Base-by-base conservation (phyloP, 2,113 vertebrate species). In the Alectura lathami region DNA sequence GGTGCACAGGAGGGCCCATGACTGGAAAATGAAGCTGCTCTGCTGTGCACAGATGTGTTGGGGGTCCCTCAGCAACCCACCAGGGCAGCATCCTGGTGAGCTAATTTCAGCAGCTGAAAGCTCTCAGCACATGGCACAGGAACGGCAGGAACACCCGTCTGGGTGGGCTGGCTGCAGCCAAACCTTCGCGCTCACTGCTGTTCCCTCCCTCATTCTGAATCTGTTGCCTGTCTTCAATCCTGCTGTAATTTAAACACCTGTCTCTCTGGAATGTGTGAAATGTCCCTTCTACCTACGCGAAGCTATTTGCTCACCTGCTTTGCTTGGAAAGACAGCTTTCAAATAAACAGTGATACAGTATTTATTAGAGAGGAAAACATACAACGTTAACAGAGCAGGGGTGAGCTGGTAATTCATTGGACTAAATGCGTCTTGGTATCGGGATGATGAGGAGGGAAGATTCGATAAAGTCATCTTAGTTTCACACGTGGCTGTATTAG, bases 211-310 rank as follows among this genome's bases (percentile, higher is more conserved):
- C 6, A 59, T 95, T 91, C 83, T 66, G 82, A 97, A 96, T 97
- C 70, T 62, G 78, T 97, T 97, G 96, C 90, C 92, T 97, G 93
- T 93, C 86, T 97, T 97, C 98, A 97, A 97, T 96, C 92, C 95
- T 93, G 80, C 91, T 95, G 80, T 97, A 97, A 96, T 97, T 98
- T 98, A 98, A 98, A 98, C 97, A 98, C 98, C 97, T 98, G 98
- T 98, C 98, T 97, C 13, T 89, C 21, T 97, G 98, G 98, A 98
- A 98, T 98, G 98, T 70, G 57, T 96, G 95, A 97, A 96, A 97
- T 98, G 96, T 93, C 64, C 86, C 82, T 96, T 57, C 88, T 97
- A 87, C 86, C 89, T 85, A 82, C 89, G 91, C 53, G 87, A 93
- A 97, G 96, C 82, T 97, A 57, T 97, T 97, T 97, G 91, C 86